Evolutionary conservation across 92 coral and sea anemone genomes (phyloP).

Genomic region (Galaxea fascicularis): DNA sequence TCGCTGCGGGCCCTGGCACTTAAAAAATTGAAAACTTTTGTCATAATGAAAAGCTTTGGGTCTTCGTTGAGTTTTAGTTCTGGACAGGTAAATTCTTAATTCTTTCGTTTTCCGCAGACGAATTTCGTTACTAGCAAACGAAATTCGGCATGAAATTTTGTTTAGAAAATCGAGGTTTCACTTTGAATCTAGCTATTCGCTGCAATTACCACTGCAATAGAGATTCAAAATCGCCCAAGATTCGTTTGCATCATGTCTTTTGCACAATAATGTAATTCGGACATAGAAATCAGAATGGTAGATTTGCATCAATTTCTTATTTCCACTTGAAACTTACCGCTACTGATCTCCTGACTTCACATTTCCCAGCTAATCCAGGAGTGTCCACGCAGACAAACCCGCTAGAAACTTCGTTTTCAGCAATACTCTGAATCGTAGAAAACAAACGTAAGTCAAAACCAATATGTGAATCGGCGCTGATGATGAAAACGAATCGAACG

Average conservation of each 20-base stretch:
- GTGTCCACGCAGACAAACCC: neutral
- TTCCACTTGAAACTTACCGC: too few relatives aligned
- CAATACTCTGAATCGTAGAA: slow-evolving; percentile 19
- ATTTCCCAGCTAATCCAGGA: neutral
- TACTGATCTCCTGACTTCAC: neutral
- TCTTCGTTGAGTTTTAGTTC: neutral
- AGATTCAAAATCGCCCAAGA: too few relatives aligned
- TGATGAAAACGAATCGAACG: too few relatives aligned
- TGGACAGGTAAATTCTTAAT: neutral
- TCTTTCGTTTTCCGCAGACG: neutral
- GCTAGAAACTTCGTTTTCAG: slow-evolving; percentile 4
- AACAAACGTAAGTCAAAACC: slow-evolving; percentile 7
- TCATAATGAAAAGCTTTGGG: neutral
- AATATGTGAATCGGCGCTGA: slow-evolving; percentile 4
- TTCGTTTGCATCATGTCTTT: too few relatives aligned
- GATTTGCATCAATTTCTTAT: too few relatives aligned
- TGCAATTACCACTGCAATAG: too few relatives aligned
- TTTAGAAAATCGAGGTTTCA: neutral
- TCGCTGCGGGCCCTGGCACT: neutral
- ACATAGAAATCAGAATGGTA: too few relatives aligned
- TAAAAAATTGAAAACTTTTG: too few relatives aligned
- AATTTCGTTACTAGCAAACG: neutral
- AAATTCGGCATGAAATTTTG: neutral
- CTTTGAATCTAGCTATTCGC: neutral
- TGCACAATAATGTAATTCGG: too few relatives aligned